phyloP scores from a whole-genome alignment of 2,797 vertebrate genomes.

The Cryptoprocta ferox region DNA sequence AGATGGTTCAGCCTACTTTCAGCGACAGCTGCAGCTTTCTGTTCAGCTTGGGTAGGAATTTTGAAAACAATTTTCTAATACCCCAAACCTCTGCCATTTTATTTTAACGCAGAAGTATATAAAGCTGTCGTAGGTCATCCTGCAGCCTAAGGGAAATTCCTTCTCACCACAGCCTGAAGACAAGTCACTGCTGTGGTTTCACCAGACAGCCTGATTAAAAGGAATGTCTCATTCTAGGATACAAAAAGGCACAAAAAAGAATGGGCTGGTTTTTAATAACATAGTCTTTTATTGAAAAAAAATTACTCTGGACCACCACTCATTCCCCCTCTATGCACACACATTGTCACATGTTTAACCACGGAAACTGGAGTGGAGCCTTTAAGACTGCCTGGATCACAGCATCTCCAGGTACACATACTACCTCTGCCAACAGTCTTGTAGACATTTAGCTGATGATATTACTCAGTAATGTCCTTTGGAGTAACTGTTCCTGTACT shows the following conservation, averaged over 20 bases:
- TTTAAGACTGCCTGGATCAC: neutral
- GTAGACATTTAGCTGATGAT: neutral
- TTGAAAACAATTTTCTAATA: neutral
- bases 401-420: too few relatives aligned
- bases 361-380: neutral
- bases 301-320: neutral
- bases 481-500: neutral
- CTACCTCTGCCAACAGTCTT: neutral
- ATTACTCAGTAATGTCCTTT: neutral
- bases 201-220: constrained; percentile 22
- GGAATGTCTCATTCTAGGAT: neutral
- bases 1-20: neutral
- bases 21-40: neutral
- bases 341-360: neutral
- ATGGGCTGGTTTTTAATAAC: constrained; percentile 6
- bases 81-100: neutral
- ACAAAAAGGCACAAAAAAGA: neutral
- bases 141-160: neutral
- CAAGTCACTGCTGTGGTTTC: neutral
- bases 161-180: constrained; percentile 27
- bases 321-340: neutral
- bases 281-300: neutral
- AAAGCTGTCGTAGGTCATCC: neutral
- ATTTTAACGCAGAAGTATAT: neutral
- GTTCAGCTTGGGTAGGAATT: neutral